These are phyloP conservation scores for Eclectus roratus DNA, from an alignment of 2,113 vertebrate species.

Conservation along the genomic window DNA sequence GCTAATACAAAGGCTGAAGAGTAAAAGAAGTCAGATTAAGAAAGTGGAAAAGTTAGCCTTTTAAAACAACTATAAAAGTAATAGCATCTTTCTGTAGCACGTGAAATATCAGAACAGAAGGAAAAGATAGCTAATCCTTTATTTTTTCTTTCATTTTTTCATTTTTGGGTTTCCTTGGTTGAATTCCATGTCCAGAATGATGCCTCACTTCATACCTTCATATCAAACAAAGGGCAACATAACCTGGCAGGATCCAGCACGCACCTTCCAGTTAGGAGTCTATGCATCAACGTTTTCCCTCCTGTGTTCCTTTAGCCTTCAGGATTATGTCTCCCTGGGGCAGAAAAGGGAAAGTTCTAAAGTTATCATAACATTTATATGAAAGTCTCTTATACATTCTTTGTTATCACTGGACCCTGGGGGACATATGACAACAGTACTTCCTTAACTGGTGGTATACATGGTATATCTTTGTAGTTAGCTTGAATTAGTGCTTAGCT, in stretches of 20 bases:
- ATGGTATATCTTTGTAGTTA: neutral
- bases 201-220: neutral
- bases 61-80: neutral
- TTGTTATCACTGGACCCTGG: neutral
- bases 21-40: neutral
- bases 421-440: neutral
- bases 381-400: neutral
- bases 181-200: neutral
- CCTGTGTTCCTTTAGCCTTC: neutral
- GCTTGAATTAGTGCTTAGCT: neutral
- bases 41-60: neutral
- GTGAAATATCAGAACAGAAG: neutral
- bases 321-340: neutral
- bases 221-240: neutral
- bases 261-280: neutral
- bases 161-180: neutral
- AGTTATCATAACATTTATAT: neutral
- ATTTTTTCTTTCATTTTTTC: neutral
- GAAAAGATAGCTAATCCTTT: neutral
- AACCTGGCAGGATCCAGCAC: neutral
- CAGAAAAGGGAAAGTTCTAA: neutral
- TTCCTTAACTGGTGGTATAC: neutral
- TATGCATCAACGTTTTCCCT: neutral
- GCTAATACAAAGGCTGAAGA: neutral
- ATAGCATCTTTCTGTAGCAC: neutral